Conservation (phyloP, 1,140 invertebrate genomes). For the Euura lappo region DNA sequence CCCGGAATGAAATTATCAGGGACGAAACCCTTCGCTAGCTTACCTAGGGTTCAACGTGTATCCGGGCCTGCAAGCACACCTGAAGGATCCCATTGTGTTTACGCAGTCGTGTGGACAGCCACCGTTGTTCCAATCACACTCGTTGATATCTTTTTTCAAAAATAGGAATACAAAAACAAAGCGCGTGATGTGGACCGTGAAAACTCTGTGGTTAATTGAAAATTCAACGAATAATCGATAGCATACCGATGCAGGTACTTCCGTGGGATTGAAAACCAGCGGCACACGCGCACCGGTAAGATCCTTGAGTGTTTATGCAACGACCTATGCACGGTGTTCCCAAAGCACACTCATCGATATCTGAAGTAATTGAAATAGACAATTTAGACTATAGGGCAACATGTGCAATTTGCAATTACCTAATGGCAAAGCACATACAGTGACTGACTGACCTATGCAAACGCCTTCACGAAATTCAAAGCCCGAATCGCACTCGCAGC, state of each 20-base stretch:
- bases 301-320: conserved; percentile 65
- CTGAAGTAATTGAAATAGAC: conserved; percentile 46
- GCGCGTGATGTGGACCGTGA: background rate
- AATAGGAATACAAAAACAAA: conserved; percentile 24
- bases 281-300: conserved; percentile 69
- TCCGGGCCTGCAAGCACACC: conserved; percentile 51
- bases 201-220: background rate
- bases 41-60: conserved; percentile 44
- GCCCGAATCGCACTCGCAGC: conserved; percentile 80
- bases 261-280: conserved; percentile 58
- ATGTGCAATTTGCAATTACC: background rate
- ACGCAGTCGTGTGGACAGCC: conserved; percentile 57
- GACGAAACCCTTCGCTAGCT: conserved; percentile 11
- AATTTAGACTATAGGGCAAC: background rate
- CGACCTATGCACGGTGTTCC: conserved; percentile 49
- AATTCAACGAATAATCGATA: conserved; percentile 3
- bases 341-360: conserved; percentile 73
- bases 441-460: conserved; percentile 65
- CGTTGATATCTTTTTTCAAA: conserved; percentile 65
- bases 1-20: background rate
- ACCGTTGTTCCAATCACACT: conserved; percentile 62
- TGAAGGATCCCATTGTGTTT: conserved; percentile 55
- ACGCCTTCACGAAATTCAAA: conserved; percentile 65
- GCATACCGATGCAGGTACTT: conserved; percentile 59
- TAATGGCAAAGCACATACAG: conserved; percentile 14